phyloP scores from a whole-genome alignment of 1,140 invertebrate species.

The Mesaphorura yosii region DNA sequence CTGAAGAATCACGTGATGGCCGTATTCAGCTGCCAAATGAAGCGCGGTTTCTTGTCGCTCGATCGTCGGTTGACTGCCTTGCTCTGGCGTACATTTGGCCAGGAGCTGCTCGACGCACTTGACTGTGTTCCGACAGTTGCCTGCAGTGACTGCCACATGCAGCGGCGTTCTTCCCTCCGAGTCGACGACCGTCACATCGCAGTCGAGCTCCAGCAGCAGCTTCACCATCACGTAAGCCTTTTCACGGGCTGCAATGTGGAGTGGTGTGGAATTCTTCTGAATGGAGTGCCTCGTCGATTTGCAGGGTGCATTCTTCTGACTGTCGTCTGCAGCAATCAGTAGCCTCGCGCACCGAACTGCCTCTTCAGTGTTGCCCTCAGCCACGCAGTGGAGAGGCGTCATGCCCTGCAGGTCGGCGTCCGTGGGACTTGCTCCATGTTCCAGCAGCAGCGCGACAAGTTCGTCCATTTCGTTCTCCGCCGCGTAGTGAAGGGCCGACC shows the following conservation, averaged over 20 bases:
- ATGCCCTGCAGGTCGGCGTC: slow-evolving; percentile 13
- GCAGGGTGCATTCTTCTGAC: neutral
- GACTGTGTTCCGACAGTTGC: neutral
- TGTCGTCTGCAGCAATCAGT: neutral
- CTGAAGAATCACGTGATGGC: slow-evolving; percentile 13
- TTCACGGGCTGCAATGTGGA: slow-evolving; percentile 15
- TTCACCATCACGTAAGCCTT: slow-evolving; percentile 9
- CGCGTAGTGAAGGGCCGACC: slow-evolving; percentile 20
- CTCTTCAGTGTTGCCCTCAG: slow-evolving; percentile 14
- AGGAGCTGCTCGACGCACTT: slow-evolving; percentile 8
- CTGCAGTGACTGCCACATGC: slow-evolving; percentile 4
- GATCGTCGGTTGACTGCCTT: slow-evolving; percentile 8
- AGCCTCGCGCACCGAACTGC: slow-evolving; percentile 12
- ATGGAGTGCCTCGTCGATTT: neutral
- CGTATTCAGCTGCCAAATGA: slow-evolving; percentile 14
- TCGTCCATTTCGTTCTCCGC: slow-evolving; percentile 1
- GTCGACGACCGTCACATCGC: slow-evolving; percentile 4
- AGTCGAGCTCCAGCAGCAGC: slow-evolving; percentile 13
- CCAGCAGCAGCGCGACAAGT: neutral
- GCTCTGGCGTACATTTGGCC: neutral
- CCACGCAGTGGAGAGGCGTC: slow-evolving; percentile 16
- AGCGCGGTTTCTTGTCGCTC: slow-evolving; percentile 14
- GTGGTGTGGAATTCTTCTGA: slow-evolving; percentile 2
- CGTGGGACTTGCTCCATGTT: slow-evolving; percentile 15
- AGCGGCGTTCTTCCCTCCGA: slow-evolving; percentile 7